phyloP scores from a whole-genome alignment of 2,113 vertebrate genomes.

The Entosphenus tridentatus region DNA sequence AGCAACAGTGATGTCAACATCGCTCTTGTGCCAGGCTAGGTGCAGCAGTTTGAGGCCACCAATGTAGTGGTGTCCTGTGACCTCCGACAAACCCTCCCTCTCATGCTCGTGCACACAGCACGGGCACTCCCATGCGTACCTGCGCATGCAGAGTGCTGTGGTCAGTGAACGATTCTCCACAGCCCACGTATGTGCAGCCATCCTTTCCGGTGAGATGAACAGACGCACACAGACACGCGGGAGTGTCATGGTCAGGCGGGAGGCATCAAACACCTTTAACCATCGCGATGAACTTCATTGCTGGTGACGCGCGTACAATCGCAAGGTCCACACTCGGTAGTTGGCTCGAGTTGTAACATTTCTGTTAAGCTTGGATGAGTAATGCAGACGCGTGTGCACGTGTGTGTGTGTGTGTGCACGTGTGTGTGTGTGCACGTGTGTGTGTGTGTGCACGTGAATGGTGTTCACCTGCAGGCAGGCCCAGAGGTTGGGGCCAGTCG shows the following conservation, averaged over 20 bases:
- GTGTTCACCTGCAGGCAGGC: constrained; percentile 77
- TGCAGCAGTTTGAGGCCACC: too few relatives aligned
- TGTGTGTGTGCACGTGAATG: background rate
- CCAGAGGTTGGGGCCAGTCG: constrained; percentile 77
- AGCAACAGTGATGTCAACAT: too few relatives aligned
- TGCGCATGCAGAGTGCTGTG: constrained; percentile 90
- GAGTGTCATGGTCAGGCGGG: too few relatives aligned
- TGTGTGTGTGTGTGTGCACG: background rate
- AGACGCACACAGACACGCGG: too few relatives aligned
- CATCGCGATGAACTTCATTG: too few relatives aligned
- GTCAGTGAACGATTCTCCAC: constrained; percentile 74
- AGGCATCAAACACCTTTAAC: too few relatives aligned
- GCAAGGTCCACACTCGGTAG: too few relatives aligned
- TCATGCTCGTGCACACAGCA: too few relatives aligned
- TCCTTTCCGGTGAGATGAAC: constrained; percentile 20
- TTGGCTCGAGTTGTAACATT: background rate
- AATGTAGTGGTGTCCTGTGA: too few relatives aligned
- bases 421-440: constrained; percentile 1
- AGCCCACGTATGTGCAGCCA: constrained; percentile 69
- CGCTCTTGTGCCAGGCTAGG: too few relatives aligned
- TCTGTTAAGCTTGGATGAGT: background rate
- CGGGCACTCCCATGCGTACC: constrained; percentile 25
- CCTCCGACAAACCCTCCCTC: too few relatives aligned
- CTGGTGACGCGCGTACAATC: too few relatives aligned
- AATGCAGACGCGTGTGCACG: background rate